A percentile compares a stretch with the other conserved stretches of the same genome.
Evolutionary conservation across 53 echinoderm and acorn worm species (phyloP).

Genomic region (Zoroaster sp.): DNA sequence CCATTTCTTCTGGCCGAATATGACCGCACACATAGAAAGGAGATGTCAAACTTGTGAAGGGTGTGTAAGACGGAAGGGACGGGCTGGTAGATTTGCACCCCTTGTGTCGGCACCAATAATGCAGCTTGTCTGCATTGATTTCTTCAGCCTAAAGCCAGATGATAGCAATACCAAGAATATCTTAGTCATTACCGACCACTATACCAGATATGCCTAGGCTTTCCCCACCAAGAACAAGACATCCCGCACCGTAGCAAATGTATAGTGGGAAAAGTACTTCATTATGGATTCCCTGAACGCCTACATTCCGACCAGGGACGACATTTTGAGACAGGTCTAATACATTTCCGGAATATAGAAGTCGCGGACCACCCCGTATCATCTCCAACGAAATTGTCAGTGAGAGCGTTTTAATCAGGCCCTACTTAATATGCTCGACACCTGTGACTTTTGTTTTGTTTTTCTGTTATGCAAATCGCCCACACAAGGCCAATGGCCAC

Average conservation of each 20-base stretch:
- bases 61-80: slow-evolving; percentile 40
- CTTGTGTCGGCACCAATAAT: slow-evolving; percentile 39
- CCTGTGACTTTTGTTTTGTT: no score
- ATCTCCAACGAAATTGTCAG: slow-evolving; percentile 63
- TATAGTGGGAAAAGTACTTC: slow-evolving; percentile 4
- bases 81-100: no score
- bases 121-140: slow-evolving; percentile 53
- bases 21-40: slow-evolving; percentile 35
- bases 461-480: no score
- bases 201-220: no score
- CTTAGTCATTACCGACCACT: no score
- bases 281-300: no score
- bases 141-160: slow-evolving; percentile 48
- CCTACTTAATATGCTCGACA: slow-evolving; percentile 60
- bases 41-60: slow-evolving; percentile 50
- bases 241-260: slow-evolving; percentile 59
- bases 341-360: no score
- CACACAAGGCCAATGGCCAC: no score
- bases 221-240: no score
- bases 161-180: slow-evolving; percentile 24
- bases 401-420: slow-evolving; percentile 71
- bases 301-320: slow-evolving; percentile 51
- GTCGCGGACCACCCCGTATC: slow-evolving; percentile 48
- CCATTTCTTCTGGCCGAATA: slow-evolving; percentile 67
- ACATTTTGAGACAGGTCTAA: slow-evolving; percentile 62